Conservation (phyloP, 2,113 vertebrate species). For the Orientallactaga bullata region DNA sequence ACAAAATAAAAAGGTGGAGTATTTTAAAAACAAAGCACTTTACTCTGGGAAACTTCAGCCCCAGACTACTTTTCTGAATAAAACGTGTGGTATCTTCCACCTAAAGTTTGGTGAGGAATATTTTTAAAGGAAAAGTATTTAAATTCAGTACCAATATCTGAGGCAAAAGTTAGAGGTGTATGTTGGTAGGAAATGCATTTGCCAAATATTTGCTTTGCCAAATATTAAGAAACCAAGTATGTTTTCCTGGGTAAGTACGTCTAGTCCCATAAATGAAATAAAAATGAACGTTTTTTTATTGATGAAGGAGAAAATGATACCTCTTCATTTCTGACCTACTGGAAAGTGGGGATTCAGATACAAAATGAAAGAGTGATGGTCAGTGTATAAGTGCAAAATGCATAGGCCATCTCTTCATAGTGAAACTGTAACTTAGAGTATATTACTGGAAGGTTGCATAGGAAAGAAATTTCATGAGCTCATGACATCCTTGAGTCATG, state of each 20-base stretch:
- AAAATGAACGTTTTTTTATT: not conserved
- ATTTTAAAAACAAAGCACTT: not conserved
- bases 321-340: not conserved
- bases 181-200: not conserved
- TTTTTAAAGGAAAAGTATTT: not conserved
- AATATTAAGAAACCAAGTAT: not conserved
- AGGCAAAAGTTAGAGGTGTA: not conserved
- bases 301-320: not conserved
- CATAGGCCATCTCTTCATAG: not conserved
- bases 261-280: not conserved
- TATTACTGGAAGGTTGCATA: constrained; percentile 15
- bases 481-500: constrained; percentile 61
- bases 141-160: not conserved
- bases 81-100: not conserved
- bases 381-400: not conserved
- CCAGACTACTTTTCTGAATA: constrained; percentile 38
- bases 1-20: not conserved
- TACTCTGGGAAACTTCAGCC: not conserved
- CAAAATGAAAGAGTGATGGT: not conserved
- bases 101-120: not conserved
- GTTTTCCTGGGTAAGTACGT: not conserved
- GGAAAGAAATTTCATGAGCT: constrained; percentile 55
- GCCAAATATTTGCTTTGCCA: not conserved
- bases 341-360: not conserved
- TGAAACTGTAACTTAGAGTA: not conserved